Percentiles rank a stretch among this genome's conserved stretches.
These are phyloP conservation scores for Martes martes DNA, from an alignment of 2,113 vertebrate species.

Conservation along the genomic window DNA sequence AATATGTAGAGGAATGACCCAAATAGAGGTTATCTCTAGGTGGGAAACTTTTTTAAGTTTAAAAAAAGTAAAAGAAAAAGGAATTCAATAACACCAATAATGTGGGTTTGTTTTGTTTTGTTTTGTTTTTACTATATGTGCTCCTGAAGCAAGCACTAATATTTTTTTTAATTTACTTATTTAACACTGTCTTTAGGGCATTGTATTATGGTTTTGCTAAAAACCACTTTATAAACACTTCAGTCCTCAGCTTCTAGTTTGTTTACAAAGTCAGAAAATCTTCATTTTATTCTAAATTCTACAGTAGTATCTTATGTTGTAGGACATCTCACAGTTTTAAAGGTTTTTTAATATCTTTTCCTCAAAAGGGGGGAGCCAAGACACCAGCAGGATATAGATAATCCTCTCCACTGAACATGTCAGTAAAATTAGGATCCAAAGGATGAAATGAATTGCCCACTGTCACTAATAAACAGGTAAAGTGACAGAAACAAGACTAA, in stretches of 20 bases:
- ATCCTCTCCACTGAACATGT: not conserved
- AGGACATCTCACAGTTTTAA: not conserved
- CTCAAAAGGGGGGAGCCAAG: not conserved
- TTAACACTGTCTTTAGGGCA: not conserved
- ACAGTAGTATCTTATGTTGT: not conserved
- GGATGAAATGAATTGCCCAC: not conserved
- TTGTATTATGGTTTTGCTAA: not conserved
- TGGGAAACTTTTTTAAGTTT: not conserved
- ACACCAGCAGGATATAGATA: not conserved
- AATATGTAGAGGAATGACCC: not conserved
- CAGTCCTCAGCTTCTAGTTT: not conserved
- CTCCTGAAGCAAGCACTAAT: too few species aligned
- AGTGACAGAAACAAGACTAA: not conserved
- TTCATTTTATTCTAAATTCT: conserved; percentile 11
- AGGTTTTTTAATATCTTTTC: not conserved
- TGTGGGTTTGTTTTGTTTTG: not conserved
- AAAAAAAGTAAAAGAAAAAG: not conserved
- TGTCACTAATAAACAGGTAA: not conserved
- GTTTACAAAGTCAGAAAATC: not conserved
- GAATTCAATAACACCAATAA: conserved; percentile 1
- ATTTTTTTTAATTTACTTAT: not conserved
- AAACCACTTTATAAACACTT: conserved; percentile 15
- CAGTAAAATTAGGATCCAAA: not conserved
- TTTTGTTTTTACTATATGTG: not conserved
- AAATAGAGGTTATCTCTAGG: not conserved